Base-by-base conservation (phyloP, 2,888 invertebrate species). In the Ctenicera cuprea region DNA sequence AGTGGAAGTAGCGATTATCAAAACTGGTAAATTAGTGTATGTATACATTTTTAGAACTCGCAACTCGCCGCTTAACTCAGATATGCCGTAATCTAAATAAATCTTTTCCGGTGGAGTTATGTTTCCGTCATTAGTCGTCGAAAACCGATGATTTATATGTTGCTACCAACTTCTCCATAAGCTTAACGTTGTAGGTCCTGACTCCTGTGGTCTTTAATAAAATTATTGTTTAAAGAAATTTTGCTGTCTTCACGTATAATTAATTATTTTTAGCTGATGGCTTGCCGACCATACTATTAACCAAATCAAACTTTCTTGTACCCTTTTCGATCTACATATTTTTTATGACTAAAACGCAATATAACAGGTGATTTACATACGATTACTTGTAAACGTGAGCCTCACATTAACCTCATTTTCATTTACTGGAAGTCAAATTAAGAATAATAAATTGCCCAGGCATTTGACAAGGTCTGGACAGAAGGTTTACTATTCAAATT, bases 381-480 rank as follows among this genome's bases (percentile, higher is more conserved):
- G 30, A 3, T 54, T 14, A 14, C 54, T 5, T 7, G 26, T 54
- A 14, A 52, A 26, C 22, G 26, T 54, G 54, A n/a, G 30, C 33
- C 26, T 26, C 22, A 26, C 54, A 54, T 54, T 54, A 54, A 30
- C 54, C 54, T 54, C 54, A n/a, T 54, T 54, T 54, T 30, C 54
- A 30, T 30, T 54, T 54, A 12, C 54, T 54, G 22, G 22, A 22
- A 52, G 52, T 52, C 20, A 52, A 52, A 22, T 52, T 52, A n/a
- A n/a, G n/a, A n/a, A n/a, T n/a, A 26, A 26, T 26, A 5, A 26
- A 26, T 26, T 26, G 26, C 5, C n/a, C n/a, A n/a, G n/a, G n/a
- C n/a, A n/a, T n/a, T n/a, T n/a, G n/a, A n/a, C n/a, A n/a, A n/a
- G n/a, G n/a, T n/a, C n/a, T n/a, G n/a, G n/a, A n/a, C n/a, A n/a